Percentiles rank a stretch among this genome's conserved stretches.
These are phyloP conservation scores for Alexandromys fortis DNA, from an alignment of 2,113 vertebrate genomes.

Conservation along the genomic window DNA sequence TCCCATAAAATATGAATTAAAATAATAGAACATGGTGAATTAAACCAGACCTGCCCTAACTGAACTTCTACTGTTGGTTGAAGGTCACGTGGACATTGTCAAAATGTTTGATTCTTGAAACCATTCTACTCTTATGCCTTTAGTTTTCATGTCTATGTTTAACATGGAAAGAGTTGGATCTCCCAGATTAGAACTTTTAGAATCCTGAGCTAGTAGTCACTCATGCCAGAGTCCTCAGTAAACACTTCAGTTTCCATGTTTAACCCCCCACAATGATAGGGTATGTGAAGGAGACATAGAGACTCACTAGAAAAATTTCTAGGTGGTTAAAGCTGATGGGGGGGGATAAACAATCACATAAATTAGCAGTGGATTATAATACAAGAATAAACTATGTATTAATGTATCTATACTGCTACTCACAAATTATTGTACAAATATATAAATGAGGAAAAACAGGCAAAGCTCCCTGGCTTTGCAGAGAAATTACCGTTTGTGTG, in stretches of 20 bases:
- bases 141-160: neutral
- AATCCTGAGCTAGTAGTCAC: neutral
- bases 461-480: neutral
- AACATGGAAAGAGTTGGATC: neutral
- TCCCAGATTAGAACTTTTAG: neutral
- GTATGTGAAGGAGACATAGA: neutral
- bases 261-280: no score
- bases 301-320: neutral
- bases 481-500: constrained; percentile 15
- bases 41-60: neutral
- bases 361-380: neutral
- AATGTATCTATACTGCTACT: neutral
- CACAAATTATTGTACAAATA: neutral
- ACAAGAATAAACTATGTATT: neutral
- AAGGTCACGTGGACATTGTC: constrained; percentile 28
- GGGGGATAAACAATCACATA: neutral
- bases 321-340: neutral
- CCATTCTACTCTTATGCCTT: constrained; percentile 5
- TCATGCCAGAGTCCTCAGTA: neutral
- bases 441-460: neutral
- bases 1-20: constrained; percentile 74
- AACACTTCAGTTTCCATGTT: neutral
- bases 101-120: constrained; percentile 36
- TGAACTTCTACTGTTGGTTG: constrained; percentile 51
- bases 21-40: constrained; percentile 59